Evolutionary conservation across 2,888 invertebrate species (phyloP).

Genomic region (Himalopsyche kuldschensis): DNA sequence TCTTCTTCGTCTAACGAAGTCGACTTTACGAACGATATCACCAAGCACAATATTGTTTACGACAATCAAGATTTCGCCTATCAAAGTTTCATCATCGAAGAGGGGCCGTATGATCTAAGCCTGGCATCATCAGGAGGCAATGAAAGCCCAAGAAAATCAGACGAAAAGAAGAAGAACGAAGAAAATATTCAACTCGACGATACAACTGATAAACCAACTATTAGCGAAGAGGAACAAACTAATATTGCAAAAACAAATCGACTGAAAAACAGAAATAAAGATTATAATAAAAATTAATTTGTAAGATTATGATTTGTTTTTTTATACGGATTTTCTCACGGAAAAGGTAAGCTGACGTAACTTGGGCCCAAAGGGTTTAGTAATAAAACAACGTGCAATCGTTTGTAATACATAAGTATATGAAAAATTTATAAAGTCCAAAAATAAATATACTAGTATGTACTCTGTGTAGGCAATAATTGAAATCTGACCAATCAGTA

Average conservation of each 20-base stretch:
- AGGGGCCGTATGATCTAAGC: slow-evolving; percentile 26
- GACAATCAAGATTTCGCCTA: slow-evolving; percentile 12
- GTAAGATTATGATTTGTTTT: too few species aligned
- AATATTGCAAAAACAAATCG: neutral
- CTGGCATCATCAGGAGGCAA: slow-evolving; percentile 37
- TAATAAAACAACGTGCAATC: too few species aligned
- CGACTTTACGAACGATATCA: slow-evolving; percentile 28
- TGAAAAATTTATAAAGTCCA: too few species aligned
- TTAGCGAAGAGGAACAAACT: neutral
- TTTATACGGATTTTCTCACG: too few species aligned
- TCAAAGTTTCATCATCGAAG: slow-evolving; percentile 23
- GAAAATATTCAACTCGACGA: neutral
- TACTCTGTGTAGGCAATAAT: too few species aligned
- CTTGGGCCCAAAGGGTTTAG: too few species aligned
- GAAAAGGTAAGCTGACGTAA: too few species aligned
- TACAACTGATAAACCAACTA: neutral
- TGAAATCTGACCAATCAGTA: too few species aligned
- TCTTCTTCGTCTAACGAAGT: slow-evolving; percentile 41
- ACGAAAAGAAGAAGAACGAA: neutral
- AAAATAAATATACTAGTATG: too few species aligned
- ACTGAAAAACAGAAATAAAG: neutral
- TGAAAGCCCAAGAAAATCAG: slow-evolving; percentile 8
- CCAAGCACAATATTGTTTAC: slow-evolving; percentile 5
- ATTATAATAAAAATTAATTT: neutral
- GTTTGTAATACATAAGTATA: too few species aligned